Conservation (phyloP, 2,797 vertebrate genomes). For the Eremophila alpestris region DNA sequence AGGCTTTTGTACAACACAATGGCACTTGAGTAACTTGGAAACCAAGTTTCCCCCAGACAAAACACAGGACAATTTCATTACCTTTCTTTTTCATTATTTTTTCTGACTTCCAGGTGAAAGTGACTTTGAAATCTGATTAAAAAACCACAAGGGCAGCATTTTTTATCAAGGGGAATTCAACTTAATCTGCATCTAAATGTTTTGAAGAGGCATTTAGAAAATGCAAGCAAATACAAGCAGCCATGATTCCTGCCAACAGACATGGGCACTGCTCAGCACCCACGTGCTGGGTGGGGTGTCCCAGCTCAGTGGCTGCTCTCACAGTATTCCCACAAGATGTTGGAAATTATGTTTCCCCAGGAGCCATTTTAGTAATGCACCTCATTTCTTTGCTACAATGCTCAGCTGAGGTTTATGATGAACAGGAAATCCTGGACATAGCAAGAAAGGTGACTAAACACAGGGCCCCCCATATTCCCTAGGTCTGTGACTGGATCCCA, state of each 20-base stretch:
- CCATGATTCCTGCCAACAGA: neutral
- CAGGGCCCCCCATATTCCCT: rapidly evolving
- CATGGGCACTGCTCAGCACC: neutral
- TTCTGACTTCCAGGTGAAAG: neutral
- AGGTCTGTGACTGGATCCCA: neutral
- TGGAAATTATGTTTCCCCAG: neutral
- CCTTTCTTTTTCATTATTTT: neutral
- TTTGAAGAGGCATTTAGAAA: neutral
- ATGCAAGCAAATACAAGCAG: neutral
- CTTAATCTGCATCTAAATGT: neutral
- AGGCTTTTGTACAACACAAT: neutral
- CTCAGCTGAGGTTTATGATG: neutral
- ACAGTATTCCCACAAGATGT: neutral
- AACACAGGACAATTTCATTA: rapidly evolving
- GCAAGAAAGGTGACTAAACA: neutral
- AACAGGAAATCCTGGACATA: neutral
- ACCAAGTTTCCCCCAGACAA: neutral
- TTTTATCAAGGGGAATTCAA: neutral
- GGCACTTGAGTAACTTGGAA: neutral
- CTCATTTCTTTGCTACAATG: neutral
- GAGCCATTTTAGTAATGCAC: neutral
- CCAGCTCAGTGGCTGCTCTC: neutral
- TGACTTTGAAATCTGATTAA: neutral
- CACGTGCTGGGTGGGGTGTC: rapidly evolving
- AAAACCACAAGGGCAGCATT: neutral